Evolutionary conservation across 2,797 vertebrate genomes (phyloP), one percentile per base, ranked within the genome.

Genomic region (Channallabes apus): DNA sequence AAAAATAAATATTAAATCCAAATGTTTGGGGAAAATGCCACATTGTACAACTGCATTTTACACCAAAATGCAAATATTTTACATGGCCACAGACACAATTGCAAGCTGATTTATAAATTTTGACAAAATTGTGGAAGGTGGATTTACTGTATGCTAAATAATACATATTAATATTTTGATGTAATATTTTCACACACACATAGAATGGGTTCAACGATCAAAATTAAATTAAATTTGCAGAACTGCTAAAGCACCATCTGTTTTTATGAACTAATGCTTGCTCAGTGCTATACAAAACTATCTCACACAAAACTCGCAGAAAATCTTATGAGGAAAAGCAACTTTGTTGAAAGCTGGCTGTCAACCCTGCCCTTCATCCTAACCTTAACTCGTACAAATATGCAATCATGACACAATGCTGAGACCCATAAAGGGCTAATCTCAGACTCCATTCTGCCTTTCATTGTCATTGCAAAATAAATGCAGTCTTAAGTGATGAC

Each of bases 401-500:
- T 27, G 78, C 61, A 79, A 41, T 61, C 76, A 79, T 62, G 58
- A 79, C 76, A 62, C 76, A 62, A 41, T 79, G 17, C 27, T 22
- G 56, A 83, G 27, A 73, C 8, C 46, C 41, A 79, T 62, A 80
- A 46, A 80, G 82, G 4, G 22, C 76, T 79, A 62, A 79, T 79
- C 76, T 79, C 56, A 79, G 22, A 79, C 90, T 89, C 80, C 69
- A 88, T 82, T 76, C 86, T 88, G 92, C 92, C 90, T 84, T 87
- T 83, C 80, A 90, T 91, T 92, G 93, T 93, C 92, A 89, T 90
- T 79, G 73, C 77, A 72, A 69, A 76, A 54, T 68, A 80, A 73
- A 86, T 65, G 85, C 85, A 89, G 89, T 87, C 84, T 84, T 9
- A 35, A 87, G 87, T 93, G 94, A 94, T 92, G 92, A 92, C 89